These are phyloP conservation scores for Coleophora deauratella DNA, from an alignment of 2,888 invertebrate species.

Conservation along the genomic window DNA sequence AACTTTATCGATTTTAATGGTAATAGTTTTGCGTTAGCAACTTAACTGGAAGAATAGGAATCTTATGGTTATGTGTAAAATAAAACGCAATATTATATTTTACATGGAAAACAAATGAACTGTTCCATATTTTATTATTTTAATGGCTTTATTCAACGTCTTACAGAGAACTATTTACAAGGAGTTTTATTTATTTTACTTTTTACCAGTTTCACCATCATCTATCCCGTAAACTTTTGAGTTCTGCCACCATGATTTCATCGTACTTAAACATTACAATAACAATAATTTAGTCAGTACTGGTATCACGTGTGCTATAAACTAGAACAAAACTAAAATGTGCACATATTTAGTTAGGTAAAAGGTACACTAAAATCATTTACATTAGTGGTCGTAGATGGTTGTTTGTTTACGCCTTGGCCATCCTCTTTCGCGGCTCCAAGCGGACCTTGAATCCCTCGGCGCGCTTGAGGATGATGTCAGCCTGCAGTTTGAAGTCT, in stretches of 20 bases:
- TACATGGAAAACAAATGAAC: no score
- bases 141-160: no score
- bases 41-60: no score
- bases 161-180: no score
- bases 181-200: no score
- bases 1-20: no score
- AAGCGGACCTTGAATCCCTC: slow-evolving; percentile 84
- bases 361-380: slow-evolving; percentile 16
- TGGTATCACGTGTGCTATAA: slow-evolving; percentile 35
- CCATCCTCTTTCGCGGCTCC: slow-evolving; percentile 74
- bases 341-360: slow-evolving; percentile 24
- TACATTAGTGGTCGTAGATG: slow-evolving; percentile 14
- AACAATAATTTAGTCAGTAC: slow-evolving; percentile 47
- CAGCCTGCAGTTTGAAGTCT: slow-evolving; percentile 82
- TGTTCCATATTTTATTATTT: no score
- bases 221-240: slow-evolving; percentile 23
- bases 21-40: no score
- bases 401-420: slow-evolving; percentile 40
- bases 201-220: slow-evolving; percentile 19
- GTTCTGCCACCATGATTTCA: slow-evolving; percentile 46
- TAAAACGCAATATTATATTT: no score
- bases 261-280: slow-evolving; percentile 29
- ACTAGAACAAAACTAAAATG: slow-evolving; percentile 25
- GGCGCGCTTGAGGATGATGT: slow-evolving; percentile 84
- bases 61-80: no score